Evolutionary conservation across 1,140 invertebrate genomes (phyloP).

Genomic region (Argopecten irradians): DNA sequence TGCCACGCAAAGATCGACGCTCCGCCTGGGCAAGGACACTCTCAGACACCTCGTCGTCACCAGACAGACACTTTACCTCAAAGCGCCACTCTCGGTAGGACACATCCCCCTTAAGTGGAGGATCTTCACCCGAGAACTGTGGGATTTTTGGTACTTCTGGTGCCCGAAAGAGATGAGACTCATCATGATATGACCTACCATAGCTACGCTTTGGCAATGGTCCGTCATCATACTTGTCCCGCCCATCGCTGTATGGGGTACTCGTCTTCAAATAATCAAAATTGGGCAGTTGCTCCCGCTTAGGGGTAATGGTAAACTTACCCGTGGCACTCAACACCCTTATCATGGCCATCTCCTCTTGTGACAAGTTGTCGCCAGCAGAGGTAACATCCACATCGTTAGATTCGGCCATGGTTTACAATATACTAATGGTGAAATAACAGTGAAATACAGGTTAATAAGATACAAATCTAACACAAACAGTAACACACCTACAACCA

Average conservation of each 20-base stretch:
- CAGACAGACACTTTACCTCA: constrained; percentile 10
- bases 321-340: not conserved
- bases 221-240: not conserved
- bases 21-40: not conserved
- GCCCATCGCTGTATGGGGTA: no score
- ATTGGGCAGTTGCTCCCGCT: not conserved
- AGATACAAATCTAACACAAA: no score
- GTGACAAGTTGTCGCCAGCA: not conserved
- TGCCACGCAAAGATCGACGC: not conserved
- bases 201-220: no score
- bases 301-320: not conserved
- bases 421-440: no score
- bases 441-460: no score
- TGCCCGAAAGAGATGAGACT: not conserved
- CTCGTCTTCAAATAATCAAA: no score
- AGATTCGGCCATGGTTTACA: no score
- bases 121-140: constrained; percentile 33
- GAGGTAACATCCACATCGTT: not conserved
- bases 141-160: constrained; percentile 6
- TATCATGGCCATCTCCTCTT: not conserved
- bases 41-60: not conserved
- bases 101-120: constrained; percentile 26
- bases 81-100: constrained; percentile 12
- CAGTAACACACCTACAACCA: no score
- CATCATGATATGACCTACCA: not conserved